phyloP scores from a whole-genome alignment of 2,797 vertebrate genomes.

The Mormyrops boulengeri region DNA sequence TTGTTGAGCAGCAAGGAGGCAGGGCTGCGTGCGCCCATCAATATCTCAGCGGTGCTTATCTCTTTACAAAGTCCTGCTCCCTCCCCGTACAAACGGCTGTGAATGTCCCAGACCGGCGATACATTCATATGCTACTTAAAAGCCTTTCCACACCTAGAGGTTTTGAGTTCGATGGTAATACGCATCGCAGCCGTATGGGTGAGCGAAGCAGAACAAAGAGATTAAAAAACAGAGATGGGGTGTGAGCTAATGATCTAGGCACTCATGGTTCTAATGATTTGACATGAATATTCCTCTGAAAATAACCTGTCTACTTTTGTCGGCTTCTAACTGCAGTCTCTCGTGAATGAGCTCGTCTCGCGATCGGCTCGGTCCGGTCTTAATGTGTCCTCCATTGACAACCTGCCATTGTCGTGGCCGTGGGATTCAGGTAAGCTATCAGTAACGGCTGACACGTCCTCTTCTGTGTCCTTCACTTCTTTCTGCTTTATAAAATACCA shows the following conservation, averaged over 20 bases:
- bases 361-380: not conserved
- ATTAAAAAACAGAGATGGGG: not conserved
- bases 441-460: not conserved
- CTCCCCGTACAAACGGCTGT: not conserved
- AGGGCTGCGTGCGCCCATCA: constrained; percentile 53
- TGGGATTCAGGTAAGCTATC: not conserved
- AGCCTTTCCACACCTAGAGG: not conserved
- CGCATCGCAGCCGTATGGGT: not conserved
- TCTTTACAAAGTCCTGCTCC: not conserved
- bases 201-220: not conserved
- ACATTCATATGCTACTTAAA: not conserved
- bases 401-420: not conserved
- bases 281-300: not conserved
- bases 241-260: not conserved
- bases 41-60: constrained; percentile 37
- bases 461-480: not conserved
- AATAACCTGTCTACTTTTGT: not conserved
- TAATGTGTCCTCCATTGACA: not conserved
- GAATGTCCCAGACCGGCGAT: not conserved
- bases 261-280: not conserved
- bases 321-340: not conserved
- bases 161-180: not conserved
- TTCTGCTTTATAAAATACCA: constrained; percentile 27
- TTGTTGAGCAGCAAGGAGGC: constrained; percentile 11
- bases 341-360: not conserved